Conservation (phyloP, 2,888 invertebrate species). For the Criorhina ranunculi region DNA sequence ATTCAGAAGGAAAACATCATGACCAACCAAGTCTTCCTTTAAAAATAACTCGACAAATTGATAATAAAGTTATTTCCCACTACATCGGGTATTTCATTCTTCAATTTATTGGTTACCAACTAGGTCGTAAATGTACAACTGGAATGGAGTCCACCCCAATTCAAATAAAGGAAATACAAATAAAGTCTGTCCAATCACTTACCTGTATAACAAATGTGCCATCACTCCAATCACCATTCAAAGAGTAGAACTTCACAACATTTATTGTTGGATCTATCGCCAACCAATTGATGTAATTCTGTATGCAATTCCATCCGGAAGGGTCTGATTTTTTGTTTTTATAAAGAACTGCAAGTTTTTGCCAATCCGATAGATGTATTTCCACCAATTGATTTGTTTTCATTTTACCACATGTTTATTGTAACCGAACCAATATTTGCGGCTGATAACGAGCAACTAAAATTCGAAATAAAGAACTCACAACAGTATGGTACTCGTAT, state of each 20-base stretch:
- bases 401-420: background rate
- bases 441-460: background rate
- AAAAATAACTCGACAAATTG: too few species aligned
- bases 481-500: background rate
- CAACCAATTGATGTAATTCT: constrained; percentile 56
- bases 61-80: too few species aligned
- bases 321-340: constrained; percentile 56
- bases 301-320: constrained; percentile 77
- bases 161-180: too few species aligned
- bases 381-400: constrained; percentile 41
- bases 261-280: background rate
- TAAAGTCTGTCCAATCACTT: constrained; percentile 37
- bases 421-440: background rate
- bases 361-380: constrained; percentile 70
- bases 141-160: too few species aligned
- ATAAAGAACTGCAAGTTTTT: constrained; percentile 75
- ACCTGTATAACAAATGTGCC: constrained; percentile 82
- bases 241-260: constrained; percentile 74
- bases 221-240: constrained; percentile 81
- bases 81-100: too few species aligned
- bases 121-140: too few species aligned
- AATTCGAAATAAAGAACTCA: background rate
- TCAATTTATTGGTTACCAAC: too few species aligned
- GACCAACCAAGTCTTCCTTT: too few species aligned
- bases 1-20: too few species aligned